phyloP scores from a whole-genome alignment of 2,888 invertebrate genomes.

The Sphecodes monilicornis region DNA sequence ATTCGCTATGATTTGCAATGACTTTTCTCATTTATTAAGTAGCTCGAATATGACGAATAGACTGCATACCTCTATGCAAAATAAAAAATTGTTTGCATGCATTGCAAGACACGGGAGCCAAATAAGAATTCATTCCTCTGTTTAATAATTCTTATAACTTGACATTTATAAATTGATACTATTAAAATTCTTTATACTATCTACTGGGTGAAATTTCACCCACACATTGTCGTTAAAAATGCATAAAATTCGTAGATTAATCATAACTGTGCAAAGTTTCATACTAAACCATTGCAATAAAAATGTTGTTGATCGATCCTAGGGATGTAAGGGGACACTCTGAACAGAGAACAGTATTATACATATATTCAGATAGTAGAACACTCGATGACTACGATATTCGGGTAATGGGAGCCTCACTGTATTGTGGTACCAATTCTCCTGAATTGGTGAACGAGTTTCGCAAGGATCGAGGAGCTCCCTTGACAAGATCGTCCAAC shows the following conservation, averaged over 20 bases:
- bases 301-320: not conserved
- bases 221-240: not conserved
- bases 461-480: not conserved
- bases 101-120: not conserved
- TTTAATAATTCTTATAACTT: too few relatives aligned
- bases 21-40: not conserved
- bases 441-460: slow-evolving; percentile 30
- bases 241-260: not conserved
- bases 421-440: slow-evolving; percentile 10
- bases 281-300: not conserved
- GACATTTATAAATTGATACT: not conserved
- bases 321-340: not conserved
- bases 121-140: not conserved
- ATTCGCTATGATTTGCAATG: too few relatives aligned
- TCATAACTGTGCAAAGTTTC: not conserved
- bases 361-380: not conserved
- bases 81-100: not conserved
- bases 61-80: too few relatives aligned
- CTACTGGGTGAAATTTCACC: not conserved
- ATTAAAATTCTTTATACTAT: too few relatives aligned
- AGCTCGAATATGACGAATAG: not conserved
- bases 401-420: not conserved
- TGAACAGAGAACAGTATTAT: not conserved
- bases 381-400: not conserved
- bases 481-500: slow-evolving; percentile 43